Evolutionary conservation across 2,797 vertebrate genomes (phyloP), one percentile per base, ranked within the genome.

Genomic region (Microtus agrestis): DNA sequence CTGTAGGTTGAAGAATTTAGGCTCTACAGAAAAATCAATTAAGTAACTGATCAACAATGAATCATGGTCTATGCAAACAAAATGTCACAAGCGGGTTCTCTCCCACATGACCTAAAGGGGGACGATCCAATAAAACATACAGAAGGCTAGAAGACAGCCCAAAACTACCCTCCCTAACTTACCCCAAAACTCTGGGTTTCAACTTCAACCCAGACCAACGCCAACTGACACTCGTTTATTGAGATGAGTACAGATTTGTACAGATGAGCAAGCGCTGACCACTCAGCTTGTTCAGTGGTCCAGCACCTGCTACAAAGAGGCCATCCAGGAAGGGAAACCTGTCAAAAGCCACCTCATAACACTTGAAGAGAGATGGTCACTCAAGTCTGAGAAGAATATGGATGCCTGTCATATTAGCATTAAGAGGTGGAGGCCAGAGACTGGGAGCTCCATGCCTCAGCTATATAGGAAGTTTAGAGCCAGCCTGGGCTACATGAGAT

Each of bases 361-460:
- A 71, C 12, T 88, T 65, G 86, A 89, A 82, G 80, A 93, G 48
- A 87, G 48, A 86, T 6, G 59, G 56, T 79, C 79, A 91, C 43
- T 25, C 3, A 34, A 74, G 34, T 61, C 51, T 80, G 34, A 95
- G 92, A 94, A 93, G 76, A 15, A n/a, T 14, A 37, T 15, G 3
- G 3, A 19, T 23, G 37, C 3, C 27, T 43, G 2, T 59, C 17
- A 8, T 31, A 29, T 56, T 11, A 12, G 51, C 11, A 14, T 27
- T 19, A 43, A 73, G 51, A 71, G 23, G 48, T 27, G 23, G 46
- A 54, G 7, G 46, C 31, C 29, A 40, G 48, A 19, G 14, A 34
- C 23, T 21, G 3, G 37, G 69, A 43, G 19, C 27, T 46, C 51
- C 34, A 23, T 43, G 27, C 27, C 51, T 59, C 48, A 73, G 51